Conservation (phyloP, 1,140 invertebrate species). For the Kradibia gibbosae region DNA sequence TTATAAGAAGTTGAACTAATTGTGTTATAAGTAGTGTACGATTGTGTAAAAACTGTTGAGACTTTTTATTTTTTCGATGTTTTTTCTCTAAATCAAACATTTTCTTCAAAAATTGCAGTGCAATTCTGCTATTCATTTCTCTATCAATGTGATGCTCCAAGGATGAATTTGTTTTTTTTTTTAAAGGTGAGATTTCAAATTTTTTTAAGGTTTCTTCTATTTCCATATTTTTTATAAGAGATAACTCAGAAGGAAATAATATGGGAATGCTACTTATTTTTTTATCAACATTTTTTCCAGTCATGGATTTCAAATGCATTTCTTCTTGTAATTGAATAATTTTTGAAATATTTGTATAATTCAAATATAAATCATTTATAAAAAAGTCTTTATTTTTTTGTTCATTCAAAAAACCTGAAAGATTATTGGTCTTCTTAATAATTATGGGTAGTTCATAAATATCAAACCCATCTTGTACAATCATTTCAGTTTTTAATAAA, state of each 20-base stretch:
- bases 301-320: not conserved
- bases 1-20: slow-evolving; percentile 70
- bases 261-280: slow-evolving; percentile 60
- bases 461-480: slow-evolving; percentile 79
- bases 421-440: slow-evolving; percentile 73
- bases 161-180: slow-evolving; percentile 63
- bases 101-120: slow-evolving; percentile 72
- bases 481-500: slow-evolving; percentile 72
- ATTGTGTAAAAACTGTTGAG: slow-evolving; percentile 52
- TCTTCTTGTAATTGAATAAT: slow-evolving; percentile 34
- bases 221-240: slow-evolving; percentile 62
- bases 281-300: not conserved
- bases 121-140: slow-evolving; percentile 73
- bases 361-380: not conserved
- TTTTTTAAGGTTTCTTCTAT: slow-evolving; percentile 63
- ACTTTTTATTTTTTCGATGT: slow-evolving; percentile 53
- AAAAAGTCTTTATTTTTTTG: not conserved
- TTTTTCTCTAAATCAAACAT: slow-evolving; percentile 74
- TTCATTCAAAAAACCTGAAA: slow-evolving; percentile 48
- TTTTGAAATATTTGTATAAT: slow-evolving; percentile 18
- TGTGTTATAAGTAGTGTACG: slow-evolving; percentile 56
- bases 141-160: slow-evolving; percentile 68
- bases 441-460: slow-evolving; percentile 81
- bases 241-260: slow-evolving; percentile 58
- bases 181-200: slow-evolving; percentile 61